Evolutionary conservation across 2,888 invertebrate genomes (phyloP).

Genomic region (Agapostemon virescens): DNA sequence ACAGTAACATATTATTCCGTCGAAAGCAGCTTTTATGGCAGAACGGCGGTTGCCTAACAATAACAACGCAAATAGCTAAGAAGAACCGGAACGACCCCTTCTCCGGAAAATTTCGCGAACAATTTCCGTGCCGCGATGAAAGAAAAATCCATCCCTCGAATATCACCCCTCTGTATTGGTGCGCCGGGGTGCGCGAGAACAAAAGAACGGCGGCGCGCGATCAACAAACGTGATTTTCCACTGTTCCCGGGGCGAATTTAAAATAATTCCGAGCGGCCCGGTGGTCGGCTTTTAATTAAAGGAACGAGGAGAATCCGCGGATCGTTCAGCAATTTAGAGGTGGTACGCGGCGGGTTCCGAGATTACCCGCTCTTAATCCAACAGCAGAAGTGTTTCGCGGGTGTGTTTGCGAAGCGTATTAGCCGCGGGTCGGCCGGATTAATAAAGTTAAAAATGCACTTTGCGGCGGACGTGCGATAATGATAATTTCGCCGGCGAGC

Average conservation of each 20-base stretch:
- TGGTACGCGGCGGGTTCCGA: slow-evolving; percentile 23
- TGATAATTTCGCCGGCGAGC: slow-evolving; percentile 32
- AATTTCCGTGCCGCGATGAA: background rate
- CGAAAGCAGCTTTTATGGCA: too few relatives aligned
- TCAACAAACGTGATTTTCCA: slow-evolving; percentile 1
- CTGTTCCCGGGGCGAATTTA: background rate
- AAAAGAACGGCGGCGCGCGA: background rate
- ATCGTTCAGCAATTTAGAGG: slow-evolving; percentile 39
- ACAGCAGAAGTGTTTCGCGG: slow-evolving; percentile 39
- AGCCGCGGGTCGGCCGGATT: slow-evolving; percentile 40
- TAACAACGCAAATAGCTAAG: background rate
- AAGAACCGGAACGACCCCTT: too few relatives aligned
- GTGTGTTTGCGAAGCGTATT: slow-evolving; percentile 50
- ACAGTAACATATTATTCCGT: too few relatives aligned
- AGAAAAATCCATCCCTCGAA: background rate
- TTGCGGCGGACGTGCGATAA: slow-evolving; percentile 40
- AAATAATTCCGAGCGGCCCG: slow-evolving; percentile 25
- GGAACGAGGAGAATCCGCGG: slow-evolving; percentile 23
- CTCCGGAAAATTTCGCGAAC: background rate
- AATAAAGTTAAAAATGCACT: slow-evolving; percentile 54
- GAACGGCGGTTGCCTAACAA: too few relatives aligned
- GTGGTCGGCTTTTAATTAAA: slow-evolving; percentile 32
- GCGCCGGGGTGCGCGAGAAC: background rate
- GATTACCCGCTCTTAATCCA: slow-evolving; percentile 49
- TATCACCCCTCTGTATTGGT: background rate